Evolutionary conservation across 2,797 vertebrate species (phyloP).

Genomic region (Peromyscus nudipes): DNA sequence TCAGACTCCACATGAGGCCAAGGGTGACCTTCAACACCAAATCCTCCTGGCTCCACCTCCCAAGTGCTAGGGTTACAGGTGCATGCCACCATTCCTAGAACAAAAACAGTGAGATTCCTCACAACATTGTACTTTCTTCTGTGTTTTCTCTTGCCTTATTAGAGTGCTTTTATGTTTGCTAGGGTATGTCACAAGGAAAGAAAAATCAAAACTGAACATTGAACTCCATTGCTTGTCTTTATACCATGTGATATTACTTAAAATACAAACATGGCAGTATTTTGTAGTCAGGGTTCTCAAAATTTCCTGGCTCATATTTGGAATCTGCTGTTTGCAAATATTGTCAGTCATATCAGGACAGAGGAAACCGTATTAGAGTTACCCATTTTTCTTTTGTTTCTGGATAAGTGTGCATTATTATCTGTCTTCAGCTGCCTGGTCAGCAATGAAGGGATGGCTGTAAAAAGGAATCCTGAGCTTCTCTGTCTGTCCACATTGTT

Average conservation of each 20-base stretch:
- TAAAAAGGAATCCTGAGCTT: not conserved
- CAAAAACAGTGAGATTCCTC: not conserved
- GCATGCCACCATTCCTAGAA: too few relatives aligned
- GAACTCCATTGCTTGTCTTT: not conserved
- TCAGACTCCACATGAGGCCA: not conserved
- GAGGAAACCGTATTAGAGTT: not conserved
- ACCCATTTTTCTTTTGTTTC: not conserved
- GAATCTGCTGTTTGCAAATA: not conserved
- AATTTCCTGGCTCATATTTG: not conserved
- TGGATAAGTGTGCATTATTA: not conserved
- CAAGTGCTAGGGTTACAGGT: not conserved
- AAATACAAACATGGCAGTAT: not conserved
- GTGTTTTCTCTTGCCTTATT: not conserved
- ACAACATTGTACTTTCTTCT: not conserved
- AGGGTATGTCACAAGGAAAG: not conserved
- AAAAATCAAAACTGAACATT: constrained; percentile 1
- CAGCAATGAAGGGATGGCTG: not conserved
- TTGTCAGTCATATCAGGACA: not conserved
- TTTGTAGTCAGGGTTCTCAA: not conserved
- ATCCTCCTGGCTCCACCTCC: too few relatives aligned
- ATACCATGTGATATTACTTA: not conserved
- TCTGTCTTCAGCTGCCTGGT: not conserved
- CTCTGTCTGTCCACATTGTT: not conserved
- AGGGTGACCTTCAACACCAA: not conserved
- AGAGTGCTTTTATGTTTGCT: not conserved